A percentile compares a stretch with the other conserved stretches of the same genome.
phyloP scores from a whole-genome alignment of 2,113 vertebrate species.

The Capricornis sumatraensis region DNA sequence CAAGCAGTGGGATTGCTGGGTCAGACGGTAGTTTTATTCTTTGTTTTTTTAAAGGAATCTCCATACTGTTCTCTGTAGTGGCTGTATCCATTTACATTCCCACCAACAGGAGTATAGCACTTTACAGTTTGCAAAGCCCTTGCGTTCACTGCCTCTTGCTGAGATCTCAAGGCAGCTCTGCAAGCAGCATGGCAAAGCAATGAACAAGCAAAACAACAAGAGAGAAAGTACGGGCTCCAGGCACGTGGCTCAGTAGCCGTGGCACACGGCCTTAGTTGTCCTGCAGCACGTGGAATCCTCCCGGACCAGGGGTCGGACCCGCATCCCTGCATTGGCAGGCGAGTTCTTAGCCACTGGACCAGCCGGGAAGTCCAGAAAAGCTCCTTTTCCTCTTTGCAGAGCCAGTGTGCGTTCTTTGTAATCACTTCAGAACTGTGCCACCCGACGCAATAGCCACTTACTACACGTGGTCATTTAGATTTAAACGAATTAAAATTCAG shows the following conservation, averaged over 20 bases:
- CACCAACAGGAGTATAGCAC: not conserved
- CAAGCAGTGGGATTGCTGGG: not conserved
- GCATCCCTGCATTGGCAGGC: not conserved
- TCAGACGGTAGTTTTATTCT: not conserved
- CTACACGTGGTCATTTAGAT: not conserved
- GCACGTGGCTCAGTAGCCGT: accelerated
- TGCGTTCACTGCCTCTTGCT: not conserved
- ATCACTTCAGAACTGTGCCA: not conserved
- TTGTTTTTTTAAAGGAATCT: not conserved
- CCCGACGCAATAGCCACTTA: not conserved
- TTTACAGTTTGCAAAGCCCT: not conserved
- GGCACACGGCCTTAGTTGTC: accelerated
- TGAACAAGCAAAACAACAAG: not conserved
- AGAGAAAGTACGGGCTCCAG: not conserved
- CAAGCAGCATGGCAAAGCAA: not conserved
- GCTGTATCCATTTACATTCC: not conserved
- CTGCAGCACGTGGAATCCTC: not conserved
- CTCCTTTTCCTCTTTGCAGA: not conserved
- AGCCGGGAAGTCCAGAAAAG: not conserved
- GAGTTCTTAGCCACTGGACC: not conserved
- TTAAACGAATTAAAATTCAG: not conserved
- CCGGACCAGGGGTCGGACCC: accelerated
- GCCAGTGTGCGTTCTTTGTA: not conserved
- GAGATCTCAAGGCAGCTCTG: not conserved
- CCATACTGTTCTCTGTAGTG: not conserved